Evolutionary conservation across 2,113 vertebrate genomes (phyloP).

Genomic region (Myiopsitta monachus): DNA sequence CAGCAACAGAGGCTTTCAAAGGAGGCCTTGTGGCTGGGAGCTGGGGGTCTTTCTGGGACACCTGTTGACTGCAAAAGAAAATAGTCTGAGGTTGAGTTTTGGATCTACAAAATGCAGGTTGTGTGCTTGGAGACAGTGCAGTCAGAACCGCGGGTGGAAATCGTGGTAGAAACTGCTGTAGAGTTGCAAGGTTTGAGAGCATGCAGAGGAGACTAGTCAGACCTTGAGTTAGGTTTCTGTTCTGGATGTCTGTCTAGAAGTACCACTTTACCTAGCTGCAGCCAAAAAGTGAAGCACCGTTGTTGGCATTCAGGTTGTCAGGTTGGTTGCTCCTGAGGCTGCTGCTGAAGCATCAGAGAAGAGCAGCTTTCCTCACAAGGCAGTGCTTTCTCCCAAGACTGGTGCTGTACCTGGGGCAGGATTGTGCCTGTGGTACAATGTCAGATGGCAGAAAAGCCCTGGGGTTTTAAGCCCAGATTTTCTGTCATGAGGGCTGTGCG

Average conservation of each 20-base stretch:
- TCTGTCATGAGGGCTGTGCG: background rate
- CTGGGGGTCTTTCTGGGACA: background rate
- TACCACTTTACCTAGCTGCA: background rate
- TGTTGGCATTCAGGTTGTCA: background rate
- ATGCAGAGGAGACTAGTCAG: background rate
- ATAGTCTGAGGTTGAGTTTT: background rate
- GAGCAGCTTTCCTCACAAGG: background rate
- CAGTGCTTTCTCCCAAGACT: background rate
- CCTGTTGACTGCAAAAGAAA: background rate
- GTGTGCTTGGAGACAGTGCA: background rate
- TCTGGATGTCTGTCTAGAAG: background rate
- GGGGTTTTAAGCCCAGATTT: background rate
- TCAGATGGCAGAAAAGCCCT: background rate
- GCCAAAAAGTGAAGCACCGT: background rate
- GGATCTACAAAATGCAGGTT: background rate
- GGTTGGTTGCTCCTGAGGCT: background rate
- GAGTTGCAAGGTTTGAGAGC: background rate
- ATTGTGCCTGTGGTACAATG: background rate
- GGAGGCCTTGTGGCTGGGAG: background rate
- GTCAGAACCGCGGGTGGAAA: background rate
- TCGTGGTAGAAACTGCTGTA: background rate
- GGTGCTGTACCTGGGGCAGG: background rate
- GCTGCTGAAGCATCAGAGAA: background rate
- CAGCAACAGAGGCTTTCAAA: background rate
- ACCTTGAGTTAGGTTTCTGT: background rate